These are phyloP conservation scores for Greenwoodochromis staneri DNA, from an alignment of 2,113 vertebrate genomes.

Conservation along the genomic window DNA sequence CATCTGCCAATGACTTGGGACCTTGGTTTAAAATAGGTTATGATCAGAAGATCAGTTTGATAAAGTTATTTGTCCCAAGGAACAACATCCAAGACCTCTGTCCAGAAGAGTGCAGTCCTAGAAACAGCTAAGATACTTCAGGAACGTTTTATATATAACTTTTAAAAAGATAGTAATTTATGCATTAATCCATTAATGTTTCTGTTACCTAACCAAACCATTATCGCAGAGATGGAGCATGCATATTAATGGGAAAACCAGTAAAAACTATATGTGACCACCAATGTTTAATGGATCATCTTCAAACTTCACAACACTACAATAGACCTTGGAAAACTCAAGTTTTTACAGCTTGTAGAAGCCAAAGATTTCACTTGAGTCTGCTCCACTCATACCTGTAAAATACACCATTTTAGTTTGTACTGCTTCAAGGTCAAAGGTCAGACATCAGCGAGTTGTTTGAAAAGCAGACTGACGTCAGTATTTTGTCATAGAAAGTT, in stretches of 20 bases:
- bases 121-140: neutral
- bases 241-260: neutral
- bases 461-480: neutral
- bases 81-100: neutral
- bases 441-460: neutral
- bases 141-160: neutral
- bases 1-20: no score
- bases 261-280: neutral
- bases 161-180: neutral
- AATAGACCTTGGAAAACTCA: neutral
- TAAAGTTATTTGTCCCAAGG: neutral
- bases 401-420: neutral
- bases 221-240: neutral
- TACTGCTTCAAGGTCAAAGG: neutral
- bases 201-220: neutral
- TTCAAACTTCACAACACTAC: fast-evolving
- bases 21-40: no score
- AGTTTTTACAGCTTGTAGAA: neutral
- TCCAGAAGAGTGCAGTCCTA: neutral
- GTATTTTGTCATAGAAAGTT: neutral
- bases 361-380: neutral
- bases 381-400: neutral
- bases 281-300: fast-evolving
- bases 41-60: no score
- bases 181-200: neutral